A percentile compares a stretch with the other conserved stretches of the same genome.
phyloP scores from a whole-genome alignment of 2,113 vertebrate species.

The Ahaetulla prasina region DNA sequence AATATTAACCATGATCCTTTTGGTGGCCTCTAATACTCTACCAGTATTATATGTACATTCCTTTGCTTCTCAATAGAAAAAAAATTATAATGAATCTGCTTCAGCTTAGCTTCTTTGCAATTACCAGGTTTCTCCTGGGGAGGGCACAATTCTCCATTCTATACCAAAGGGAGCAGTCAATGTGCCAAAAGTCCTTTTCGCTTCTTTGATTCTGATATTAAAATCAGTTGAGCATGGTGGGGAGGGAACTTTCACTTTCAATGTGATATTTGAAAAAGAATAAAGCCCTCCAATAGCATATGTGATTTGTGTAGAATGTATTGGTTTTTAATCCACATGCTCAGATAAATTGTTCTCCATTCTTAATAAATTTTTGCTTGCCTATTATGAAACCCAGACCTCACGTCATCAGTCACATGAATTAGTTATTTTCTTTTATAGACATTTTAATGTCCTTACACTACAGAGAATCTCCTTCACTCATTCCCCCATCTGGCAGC shows the following conservation, averaged over 20 bases:
- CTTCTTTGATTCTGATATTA: fast-evolving
- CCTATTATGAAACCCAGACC: constrained; percentile 47
- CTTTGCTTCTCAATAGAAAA: neutral
- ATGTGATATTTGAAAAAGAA: neutral
- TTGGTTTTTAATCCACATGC: neutral
- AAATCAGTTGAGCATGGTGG: too few species aligned
- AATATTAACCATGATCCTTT: neutral
- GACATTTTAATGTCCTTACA: constrained; percentile 48
- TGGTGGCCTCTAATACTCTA: neutral
- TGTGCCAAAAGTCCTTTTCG: neutral
- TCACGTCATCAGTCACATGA: constrained; percentile 63
- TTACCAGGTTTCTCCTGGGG: neutral
- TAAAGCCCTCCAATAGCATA: neutral
- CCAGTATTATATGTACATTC: neutral
- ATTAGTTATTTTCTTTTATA: constrained; percentile 54
- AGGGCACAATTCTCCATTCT: neutral
- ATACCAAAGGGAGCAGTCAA: fast-evolving
- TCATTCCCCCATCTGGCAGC: neutral
- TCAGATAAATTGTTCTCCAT: constrained; percentile 37
- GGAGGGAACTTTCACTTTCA: neutral
- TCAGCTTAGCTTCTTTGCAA: fast-evolving
- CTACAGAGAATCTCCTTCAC: constrained; percentile 11
- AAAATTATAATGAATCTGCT: neutral
- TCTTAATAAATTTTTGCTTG: constrained; percentile 60
- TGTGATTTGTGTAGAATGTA: neutral